These are phyloP conservation scores for Ganaspis sp. DNA, from an alignment of 1,140 invertebrate genomes.

Conservation along the genomic window DNA sequence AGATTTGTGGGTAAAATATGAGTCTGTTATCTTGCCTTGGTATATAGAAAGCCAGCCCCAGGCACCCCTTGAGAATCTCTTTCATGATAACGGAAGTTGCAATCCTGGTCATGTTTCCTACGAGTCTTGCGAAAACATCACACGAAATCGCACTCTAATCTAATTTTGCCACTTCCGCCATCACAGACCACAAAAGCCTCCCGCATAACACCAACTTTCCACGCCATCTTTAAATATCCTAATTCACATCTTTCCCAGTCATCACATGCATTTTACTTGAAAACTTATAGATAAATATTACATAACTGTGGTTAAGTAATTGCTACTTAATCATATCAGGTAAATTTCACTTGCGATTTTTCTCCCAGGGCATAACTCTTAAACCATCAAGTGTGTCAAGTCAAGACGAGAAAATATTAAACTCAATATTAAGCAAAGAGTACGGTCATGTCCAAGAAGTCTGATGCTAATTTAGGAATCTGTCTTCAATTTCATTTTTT, in stretches of 20 bases:
- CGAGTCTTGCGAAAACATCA: slow-evolving; percentile 42
- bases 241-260: neutral
- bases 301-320: too few species aligned
- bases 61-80: slow-evolving; percentile 48
- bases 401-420: too few species aligned
- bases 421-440: too few species aligned
- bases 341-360: too few species aligned
- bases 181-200: neutral
- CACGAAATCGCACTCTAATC: slow-evolving; percentile 23
- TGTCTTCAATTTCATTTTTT: too few species aligned
- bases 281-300: too few species aligned
- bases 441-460: too few species aligned
- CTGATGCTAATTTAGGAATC: too few species aligned
- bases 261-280: neutral
- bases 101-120: slow-evolving; percentile 38
- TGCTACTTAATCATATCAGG: too few species aligned
- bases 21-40: slow-evolving; percentile 53
- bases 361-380: too few species aligned
- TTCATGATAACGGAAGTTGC: slow-evolving; percentile 47
- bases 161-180: neutral
- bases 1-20: slow-evolving; percentile 59
- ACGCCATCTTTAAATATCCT: neutral
- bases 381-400: too few species aligned
- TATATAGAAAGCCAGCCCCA: slow-evolving; percentile 46
- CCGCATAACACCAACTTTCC: neutral